Evolutionary conservation across 2,797 vertebrate species (phyloP).

Genomic region (Falco peregrinus): DNA sequence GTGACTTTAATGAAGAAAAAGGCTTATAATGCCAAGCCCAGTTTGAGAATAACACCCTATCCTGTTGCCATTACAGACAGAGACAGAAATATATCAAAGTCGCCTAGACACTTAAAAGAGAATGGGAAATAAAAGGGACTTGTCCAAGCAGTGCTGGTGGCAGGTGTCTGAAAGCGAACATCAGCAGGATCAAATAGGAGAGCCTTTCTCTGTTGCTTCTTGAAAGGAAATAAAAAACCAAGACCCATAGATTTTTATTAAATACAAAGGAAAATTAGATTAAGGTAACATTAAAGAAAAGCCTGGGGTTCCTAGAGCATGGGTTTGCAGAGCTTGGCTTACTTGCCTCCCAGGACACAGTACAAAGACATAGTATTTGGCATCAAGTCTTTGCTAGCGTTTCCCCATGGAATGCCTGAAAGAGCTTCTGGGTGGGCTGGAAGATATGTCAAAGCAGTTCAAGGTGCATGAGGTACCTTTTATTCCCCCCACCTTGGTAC

Average conservation of each 20-base stretch:
- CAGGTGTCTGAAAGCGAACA: constrained; percentile 77
- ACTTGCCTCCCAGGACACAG: neutral
- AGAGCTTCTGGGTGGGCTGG: neutral
- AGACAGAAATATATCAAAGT: constrained; percentile 83
- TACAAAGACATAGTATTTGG: constrained; percentile 1
- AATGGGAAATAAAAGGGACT: constrained; percentile 83
- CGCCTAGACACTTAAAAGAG: constrained; percentile 79
- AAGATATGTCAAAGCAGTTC: neutral
- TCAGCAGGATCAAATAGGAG: constrained; percentile 79
- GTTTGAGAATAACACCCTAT: constrained; percentile 76
- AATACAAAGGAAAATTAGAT: constrained; percentile 59
- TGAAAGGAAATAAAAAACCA: constrained; percentile 74
- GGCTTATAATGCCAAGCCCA: constrained; percentile 72
- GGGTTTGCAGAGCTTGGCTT: neutral
- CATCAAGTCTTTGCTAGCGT: neutral
- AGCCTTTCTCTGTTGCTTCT: constrained; percentile 76
- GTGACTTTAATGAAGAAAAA: constrained; percentile 77
- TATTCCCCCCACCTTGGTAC: neutral
- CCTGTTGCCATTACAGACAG: constrained; percentile 78
- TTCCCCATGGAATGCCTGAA: neutral
- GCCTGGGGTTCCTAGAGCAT: neutral
- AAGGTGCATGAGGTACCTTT: neutral
- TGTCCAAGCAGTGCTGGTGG: constrained; percentile 80
- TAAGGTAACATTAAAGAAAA: constrained; percentile 22
- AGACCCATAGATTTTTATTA: constrained; percentile 49